A percentile compares a stretch with the other conserved stretches of the same genome.
phyloP scores from a whole-genome alignment of 2,113 vertebrate genomes.

The Vidua chalybeata region DNA sequence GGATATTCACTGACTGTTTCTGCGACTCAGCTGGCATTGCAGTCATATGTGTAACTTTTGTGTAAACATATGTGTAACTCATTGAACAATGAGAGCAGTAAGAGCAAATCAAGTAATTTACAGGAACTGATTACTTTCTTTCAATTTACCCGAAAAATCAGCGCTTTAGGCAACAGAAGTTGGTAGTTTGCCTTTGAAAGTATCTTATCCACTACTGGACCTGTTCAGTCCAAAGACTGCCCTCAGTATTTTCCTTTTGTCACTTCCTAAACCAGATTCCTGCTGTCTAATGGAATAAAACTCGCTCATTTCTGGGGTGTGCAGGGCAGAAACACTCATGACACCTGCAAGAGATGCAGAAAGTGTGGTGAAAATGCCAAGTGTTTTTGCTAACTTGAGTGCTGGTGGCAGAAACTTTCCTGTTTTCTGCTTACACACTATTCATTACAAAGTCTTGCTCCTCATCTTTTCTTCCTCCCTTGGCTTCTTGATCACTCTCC shows the following conservation, averaged over 20 bases:
- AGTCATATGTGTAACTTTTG: not conserved
- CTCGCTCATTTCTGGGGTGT: not conserved
- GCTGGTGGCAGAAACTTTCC: not conserved
- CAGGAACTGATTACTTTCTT: not conserved
- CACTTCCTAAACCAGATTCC: not conserved
- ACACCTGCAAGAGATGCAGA: not conserved
- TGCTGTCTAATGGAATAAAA: not conserved
- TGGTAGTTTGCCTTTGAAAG: not conserved
- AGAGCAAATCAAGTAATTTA: not conserved
- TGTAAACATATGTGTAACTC: not conserved
- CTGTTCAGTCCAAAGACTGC: not conserved
- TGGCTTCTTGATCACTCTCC: not conserved
- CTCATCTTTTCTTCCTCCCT: not conserved
- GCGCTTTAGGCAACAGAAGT: not conserved
- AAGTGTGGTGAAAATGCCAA: not conserved
- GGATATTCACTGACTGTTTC: rapidly evolving
- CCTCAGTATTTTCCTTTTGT: not conserved
- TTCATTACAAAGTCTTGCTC: not conserved
- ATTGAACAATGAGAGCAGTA: not conserved
- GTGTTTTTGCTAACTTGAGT: not conserved
- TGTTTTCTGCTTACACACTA: not conserved
- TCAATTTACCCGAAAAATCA: not conserved
- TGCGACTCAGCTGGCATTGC: not conserved
- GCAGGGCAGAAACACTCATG: not conserved
- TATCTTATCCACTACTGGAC: not conserved